Evolutionary conservation across 37 sponge, comb jelly and placozoan genomes (phyloP).

Genomic region (Amphimedon queenslandica): DNA sequence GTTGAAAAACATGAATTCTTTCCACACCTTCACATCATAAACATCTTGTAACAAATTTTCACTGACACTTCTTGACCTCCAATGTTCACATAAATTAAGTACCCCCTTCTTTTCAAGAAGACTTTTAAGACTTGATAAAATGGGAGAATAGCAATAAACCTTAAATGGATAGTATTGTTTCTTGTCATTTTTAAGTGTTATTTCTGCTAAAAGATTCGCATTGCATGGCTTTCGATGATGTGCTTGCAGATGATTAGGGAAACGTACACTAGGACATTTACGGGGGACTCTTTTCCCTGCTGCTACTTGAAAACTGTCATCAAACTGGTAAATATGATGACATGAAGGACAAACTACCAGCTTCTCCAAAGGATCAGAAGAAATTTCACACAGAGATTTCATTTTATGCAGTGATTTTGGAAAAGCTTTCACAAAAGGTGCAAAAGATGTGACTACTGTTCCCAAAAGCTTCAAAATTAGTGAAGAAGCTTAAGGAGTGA

Average conservation of each 20-base stretch:
- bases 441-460: not conserved
- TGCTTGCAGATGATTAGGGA: constrained; percentile 21
- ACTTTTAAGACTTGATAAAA: constrained; percentile 14
- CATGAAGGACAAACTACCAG: not conserved
- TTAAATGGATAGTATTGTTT: constrained; percentile 23
- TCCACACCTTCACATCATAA: constrained; percentile 65
- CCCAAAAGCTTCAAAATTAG: not conserved
- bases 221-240: constrained; percentile 5
- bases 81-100: constrained; percentile 28
- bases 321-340: not conserved
- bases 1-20: constrained; percentile 35
- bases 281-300: not conserved
- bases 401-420: not conserved
- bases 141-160: constrained; percentile 38
- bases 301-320: not conserved
- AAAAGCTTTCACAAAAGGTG: not conserved
- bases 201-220: constrained; percentile 13
- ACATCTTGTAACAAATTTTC: constrained; percentile 25
- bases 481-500: not conserved
- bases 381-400: not conserved
- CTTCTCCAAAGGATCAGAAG: not conserved
- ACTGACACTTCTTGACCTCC: constrained; percentile 6
- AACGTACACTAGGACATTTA: not conserved
- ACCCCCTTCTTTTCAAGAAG: constrained; percentile 24
- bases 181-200: constrained; percentile 11